These are phyloP conservation scores for Exaiptasia diaphana DNA, from an alignment of 64 coral and sea anemone species.

Conservation along the genomic window DNA sequence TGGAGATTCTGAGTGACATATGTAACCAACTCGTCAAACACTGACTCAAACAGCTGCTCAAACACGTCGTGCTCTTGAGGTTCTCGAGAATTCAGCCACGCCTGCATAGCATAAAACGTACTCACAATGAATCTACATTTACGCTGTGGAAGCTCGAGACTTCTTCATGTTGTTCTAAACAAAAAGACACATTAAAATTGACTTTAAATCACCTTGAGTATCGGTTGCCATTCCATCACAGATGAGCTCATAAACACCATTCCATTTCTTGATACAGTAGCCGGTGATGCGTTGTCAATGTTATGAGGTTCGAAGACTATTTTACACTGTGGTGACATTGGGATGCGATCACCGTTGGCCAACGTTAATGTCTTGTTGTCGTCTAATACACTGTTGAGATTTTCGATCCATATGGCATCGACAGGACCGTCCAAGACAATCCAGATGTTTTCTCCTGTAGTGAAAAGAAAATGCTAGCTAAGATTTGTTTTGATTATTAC, in stretches of 20 bases:
- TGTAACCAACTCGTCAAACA: conserved; percentile 75
- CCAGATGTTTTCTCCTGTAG: conserved; percentile 86
- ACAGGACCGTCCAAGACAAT: conserved; percentile 89
- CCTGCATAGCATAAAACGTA: conserved; percentile 10
- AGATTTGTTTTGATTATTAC: no score
- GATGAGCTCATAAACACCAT: conserved; percentile 97
- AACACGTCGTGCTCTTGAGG: conserved; percentile 80
- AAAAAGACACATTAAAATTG: no score
- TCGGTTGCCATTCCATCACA: conserved; percentile 90
- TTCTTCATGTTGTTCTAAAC: no score
- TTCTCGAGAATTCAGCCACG: conserved; percentile 82
- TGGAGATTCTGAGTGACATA: conserved; percentile 79
- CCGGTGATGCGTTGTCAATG: conserved; percentile 89
- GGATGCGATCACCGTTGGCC: conserved; percentile 87
- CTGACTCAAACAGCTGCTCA: conserved; percentile 68
- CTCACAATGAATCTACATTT: no score
- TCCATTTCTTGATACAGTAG: conserved; percentile 88
- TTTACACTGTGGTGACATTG: conserved; percentile 89
- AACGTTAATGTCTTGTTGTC: conserved; percentile 92
- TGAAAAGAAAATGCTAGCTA: neutral
- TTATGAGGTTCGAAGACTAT: conserved; percentile 92
- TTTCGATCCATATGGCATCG: conserved; percentile 95
- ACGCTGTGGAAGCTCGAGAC: no score
- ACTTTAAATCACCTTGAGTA: conserved; percentile 88
- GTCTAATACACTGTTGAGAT: conserved; percentile 85